These are phyloP conservation scores for Xenopus borealis DNA, from an alignment of 2,113 vertebrate species.

Conservation along the genomic window DNA sequence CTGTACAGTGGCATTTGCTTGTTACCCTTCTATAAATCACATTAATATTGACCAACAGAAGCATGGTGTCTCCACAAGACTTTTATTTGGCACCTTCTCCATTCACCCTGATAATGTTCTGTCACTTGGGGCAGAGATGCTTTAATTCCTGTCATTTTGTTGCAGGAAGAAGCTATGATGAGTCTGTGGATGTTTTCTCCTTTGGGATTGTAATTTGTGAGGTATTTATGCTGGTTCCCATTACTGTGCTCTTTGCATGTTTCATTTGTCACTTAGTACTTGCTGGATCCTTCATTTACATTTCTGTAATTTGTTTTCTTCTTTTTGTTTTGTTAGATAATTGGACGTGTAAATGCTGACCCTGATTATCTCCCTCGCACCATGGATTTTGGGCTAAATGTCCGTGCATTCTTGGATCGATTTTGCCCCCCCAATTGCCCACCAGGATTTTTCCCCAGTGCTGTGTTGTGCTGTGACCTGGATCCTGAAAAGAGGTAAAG, in stretches of 20 bases:
- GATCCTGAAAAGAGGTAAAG: constrained; percentile 88
- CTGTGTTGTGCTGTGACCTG: constrained; percentile 89
- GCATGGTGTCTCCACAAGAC: too few relatives aligned
- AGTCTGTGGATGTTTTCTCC: constrained; percentile 96
- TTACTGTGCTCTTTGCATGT: not conserved
- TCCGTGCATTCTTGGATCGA: constrained; percentile 88
- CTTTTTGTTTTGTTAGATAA: constrained; percentile 69
- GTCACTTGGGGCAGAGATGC: not conserved
- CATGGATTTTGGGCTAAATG: constrained; percentile 88
- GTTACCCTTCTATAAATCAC: too few relatives aligned
- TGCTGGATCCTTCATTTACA: accelerated
- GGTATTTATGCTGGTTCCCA: constrained; percentile 59
- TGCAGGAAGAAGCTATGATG: constrained; percentile 90
- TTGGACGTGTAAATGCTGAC: constrained; percentile 92
- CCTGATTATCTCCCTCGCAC: constrained; percentile 93
- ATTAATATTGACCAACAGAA: too few relatives aligned
- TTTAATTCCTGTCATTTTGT: not conserved
- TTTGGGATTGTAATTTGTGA: constrained; percentile 97
- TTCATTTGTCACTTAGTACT: too few relatives aligned
- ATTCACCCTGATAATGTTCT: not conserved
- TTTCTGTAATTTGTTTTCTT: accelerated
- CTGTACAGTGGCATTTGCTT: too few relatives aligned
- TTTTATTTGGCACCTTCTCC: too few relatives aligned
- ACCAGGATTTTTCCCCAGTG: constrained; percentile 85
- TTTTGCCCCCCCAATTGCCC: constrained; percentile 85